These are phyloP conservation scores for Cephonodes hylas DNA, from an alignment of 2,888 invertebrate species.

Conservation along the genomic window DNA sequence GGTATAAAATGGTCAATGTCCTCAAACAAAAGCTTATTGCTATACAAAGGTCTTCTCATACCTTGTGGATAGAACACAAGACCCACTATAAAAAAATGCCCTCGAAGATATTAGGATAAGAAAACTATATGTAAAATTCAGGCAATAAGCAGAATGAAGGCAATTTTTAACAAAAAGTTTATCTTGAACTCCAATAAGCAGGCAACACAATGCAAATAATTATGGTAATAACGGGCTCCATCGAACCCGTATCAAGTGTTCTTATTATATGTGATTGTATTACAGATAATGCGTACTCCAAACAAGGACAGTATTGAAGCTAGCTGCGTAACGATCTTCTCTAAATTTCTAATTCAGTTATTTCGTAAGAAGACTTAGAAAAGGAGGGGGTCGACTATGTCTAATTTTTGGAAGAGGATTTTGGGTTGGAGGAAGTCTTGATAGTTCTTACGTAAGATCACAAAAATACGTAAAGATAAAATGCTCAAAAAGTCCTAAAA, in stretches of 20 bases:
- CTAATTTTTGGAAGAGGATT: too few relatives aligned
- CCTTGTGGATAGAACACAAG: too few relatives aligned
- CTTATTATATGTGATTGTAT: slow-evolving; percentile 61
- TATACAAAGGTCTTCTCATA: too few relatives aligned
- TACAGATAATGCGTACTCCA: slow-evolving; percentile 43
- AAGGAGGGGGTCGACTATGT: too few relatives aligned
- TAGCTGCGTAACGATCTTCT: slow-evolving; percentile 15
- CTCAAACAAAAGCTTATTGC: too few relatives aligned
- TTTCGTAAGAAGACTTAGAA: too few relatives aligned
- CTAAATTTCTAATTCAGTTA: slow-evolving; percentile 20
- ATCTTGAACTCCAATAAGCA: slow-evolving; percentile 18
- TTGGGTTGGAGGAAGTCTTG: too few relatives aligned
- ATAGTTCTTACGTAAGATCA: too few relatives aligned
- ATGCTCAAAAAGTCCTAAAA: too few relatives aligned
- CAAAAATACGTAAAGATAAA: too few relatives aligned
- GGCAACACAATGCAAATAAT: slow-evolving; percentile 51
- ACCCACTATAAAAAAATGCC: neutral
- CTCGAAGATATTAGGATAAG: neutral
- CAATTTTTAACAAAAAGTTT: neutral
- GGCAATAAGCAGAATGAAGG: neutral
- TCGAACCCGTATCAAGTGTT: slow-evolving; percentile 58
- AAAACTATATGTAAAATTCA: neutral
- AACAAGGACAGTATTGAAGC: neutral
- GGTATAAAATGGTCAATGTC: too few relatives aligned
- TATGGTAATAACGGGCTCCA: slow-evolving; percentile 55